Evolutionary conservation across 2,113 vertebrate species (phyloP).

Genomic region (Nymphicus hollandicus): DNA sequence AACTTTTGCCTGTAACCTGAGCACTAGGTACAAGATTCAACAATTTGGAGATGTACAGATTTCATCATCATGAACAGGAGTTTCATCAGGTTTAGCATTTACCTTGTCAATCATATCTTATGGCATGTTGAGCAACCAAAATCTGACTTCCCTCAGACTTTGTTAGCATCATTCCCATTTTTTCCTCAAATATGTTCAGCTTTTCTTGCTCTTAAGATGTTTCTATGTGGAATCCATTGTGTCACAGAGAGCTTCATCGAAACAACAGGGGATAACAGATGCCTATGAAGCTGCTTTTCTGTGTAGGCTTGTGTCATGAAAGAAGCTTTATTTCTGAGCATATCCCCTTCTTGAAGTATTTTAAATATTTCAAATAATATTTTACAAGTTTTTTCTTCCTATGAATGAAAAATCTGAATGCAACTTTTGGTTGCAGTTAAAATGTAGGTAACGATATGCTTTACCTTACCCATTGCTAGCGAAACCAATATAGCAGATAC

Average conservation of each 20-base stretch:
- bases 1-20: background rate
- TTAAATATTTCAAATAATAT: background rate
- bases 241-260: background rate
- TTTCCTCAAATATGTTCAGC: background rate
- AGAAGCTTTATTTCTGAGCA: background rate
- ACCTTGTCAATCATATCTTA: background rate
- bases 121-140: background rate
- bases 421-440: background rate
- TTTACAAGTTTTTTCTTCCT: background rate
- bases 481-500: background rate
- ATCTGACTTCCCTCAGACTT: background rate
- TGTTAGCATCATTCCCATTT: background rate
- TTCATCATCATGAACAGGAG: background rate
- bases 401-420: background rate
- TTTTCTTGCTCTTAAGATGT: background rate
- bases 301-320: background rate
- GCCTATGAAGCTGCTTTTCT: background rate
- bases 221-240: background rate
- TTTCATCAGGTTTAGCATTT: background rate
- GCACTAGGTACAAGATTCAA: accelerated
- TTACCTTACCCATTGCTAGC: background rate
- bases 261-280: background rate
- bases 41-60: background rate
- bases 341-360: background rate
- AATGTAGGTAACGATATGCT: background rate